phyloP scores from a whole-genome alignment of 2,113 vertebrate genomes.

The Myocastor coypus region DNA sequence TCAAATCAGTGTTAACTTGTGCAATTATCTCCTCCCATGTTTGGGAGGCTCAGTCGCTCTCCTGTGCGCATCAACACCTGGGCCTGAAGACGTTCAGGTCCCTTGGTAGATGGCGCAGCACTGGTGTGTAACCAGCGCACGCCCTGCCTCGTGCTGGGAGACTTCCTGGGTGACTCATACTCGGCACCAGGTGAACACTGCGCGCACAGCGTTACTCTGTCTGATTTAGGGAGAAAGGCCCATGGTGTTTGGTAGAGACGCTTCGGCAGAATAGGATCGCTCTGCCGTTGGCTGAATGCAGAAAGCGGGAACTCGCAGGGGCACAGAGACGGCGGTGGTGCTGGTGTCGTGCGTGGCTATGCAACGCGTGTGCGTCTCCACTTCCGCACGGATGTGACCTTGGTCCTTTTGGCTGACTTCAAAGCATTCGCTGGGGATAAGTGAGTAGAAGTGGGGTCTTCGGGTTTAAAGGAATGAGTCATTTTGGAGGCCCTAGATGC shows the following conservation, averaged over 20 bases:
- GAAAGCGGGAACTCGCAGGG: neutral
- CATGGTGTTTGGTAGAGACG: neutral
- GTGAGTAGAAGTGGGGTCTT: neutral
- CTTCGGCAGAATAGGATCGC: neutral
- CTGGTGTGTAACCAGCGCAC: neutral
- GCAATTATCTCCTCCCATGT: neutral
- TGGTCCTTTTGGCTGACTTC: neutral
- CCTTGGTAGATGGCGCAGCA: neutral
- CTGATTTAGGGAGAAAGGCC: neutral
- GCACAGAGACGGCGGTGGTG: neutral
- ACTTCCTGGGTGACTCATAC: neutral
- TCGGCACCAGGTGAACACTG: neutral
- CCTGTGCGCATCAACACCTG: too few species aligned
- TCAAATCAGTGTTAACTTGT: neutral
- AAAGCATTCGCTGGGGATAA: conserved; percentile 17
- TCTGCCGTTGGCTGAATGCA: neutral
- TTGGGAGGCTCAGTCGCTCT: too few species aligned
- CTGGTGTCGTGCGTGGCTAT: neutral
- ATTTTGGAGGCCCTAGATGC: neutral
- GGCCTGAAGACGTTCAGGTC: neutral
- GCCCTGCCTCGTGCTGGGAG: neutral
- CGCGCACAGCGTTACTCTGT: too few species aligned
- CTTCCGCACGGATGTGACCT: neutral
- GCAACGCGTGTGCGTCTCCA: neutral
- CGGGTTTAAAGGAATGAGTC: conserved; percentile 29